Conservation (phyloP, 1,140 invertebrate genomes). For the Drosophila lowei region DNA sequence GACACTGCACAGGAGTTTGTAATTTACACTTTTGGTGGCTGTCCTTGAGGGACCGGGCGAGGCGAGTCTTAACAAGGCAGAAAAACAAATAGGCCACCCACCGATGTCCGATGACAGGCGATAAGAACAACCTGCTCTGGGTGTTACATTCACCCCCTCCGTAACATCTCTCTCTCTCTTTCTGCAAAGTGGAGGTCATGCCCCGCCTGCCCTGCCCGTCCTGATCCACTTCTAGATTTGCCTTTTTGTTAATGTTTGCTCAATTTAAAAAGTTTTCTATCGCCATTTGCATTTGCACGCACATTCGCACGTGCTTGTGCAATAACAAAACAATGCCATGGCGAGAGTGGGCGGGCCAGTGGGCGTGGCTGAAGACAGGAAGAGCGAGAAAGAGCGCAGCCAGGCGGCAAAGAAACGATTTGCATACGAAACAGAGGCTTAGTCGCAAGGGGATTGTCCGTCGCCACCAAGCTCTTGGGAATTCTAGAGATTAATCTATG, state of each 20-base stretch:
- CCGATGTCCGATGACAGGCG: slow-evolving; percentile 43
- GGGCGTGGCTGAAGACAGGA: slow-evolving; percentile 11
- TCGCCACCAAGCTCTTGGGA: no score
- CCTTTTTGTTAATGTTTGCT: slow-evolving; percentile 78
- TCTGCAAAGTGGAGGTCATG: slow-evolving; percentile 12
- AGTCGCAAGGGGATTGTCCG: slow-evolving; percentile 6
- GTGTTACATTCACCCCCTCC: slow-evolving; percentile 4
- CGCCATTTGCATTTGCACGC: slow-evolving; percentile 78
- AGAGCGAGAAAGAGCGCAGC: slow-evolving; percentile 33
- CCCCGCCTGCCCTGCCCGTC: slow-evolving; percentile 1
- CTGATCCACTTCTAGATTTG: slow-evolving; percentile 31
- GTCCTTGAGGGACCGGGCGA: slow-evolving; percentile 75
- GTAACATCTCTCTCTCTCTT: not conserved
- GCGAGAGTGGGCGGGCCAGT: slow-evolving; percentile 7
- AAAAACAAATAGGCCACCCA: slow-evolving; percentile 68
- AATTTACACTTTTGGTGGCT: slow-evolving; percentile 72
- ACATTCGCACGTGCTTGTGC: slow-evolving; percentile 76
- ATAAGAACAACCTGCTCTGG: slow-evolving; percentile 59
- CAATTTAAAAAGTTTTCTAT: slow-evolving; percentile 81
- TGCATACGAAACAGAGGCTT: slow-evolving; percentile 68
- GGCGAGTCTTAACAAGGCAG: slow-evolving; percentile 48
- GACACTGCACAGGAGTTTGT: slow-evolving; percentile 48
- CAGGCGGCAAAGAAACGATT: slow-evolving; percentile 72
- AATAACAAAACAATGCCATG: slow-evolving; percentile 41
- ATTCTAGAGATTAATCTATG: no score